Conservation (phyloP, 2,113 vertebrate species). For the Uropsilus gracilis region DNA sequence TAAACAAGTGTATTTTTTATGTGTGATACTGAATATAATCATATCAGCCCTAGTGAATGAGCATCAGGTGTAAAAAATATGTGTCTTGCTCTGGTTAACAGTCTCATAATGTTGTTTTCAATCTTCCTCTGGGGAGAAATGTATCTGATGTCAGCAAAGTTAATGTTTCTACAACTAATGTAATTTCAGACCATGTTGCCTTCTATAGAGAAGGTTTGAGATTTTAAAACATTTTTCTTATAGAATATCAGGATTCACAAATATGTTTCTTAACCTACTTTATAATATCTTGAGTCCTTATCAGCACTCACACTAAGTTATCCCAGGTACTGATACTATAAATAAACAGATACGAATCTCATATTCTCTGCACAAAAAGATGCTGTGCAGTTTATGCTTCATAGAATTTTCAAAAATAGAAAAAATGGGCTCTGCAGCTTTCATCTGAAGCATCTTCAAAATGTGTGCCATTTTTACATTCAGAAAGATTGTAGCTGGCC, state of each 20-base stretch:
- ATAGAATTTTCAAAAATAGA: slow-evolving; percentile 49
- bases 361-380: not conserved
- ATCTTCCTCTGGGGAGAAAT: slow-evolving; percentile 11
- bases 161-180: slow-evolving; percentile 35
- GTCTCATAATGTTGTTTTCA: slow-evolving; percentile 11
- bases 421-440: not conserved
- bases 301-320: not conserved
- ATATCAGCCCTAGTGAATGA: not conserved
- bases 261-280: slow-evolving; percentile 10
- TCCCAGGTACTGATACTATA: not conserved
- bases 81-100: not conserved
- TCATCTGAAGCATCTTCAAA: slow-evolving; percentile 40
- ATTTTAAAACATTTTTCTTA: slow-evolving; percentile 35
- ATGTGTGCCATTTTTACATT: not conserved
- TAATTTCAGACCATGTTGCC: slow-evolving; percentile 27
- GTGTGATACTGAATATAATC: not conserved
- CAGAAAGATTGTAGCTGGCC: not conserved
- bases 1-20: not conserved
- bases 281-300: not conserved
- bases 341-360: slow-evolving; percentile 38
- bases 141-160: not conserved
- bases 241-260: slow-evolving; percentile 41
- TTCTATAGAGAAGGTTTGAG: not conserved
- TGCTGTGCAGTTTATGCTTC: not conserved
- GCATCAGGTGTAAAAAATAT: not conserved